Percentiles rank a stretch among this genome's conserved stretches.
phyloP scores from a whole-genome alignment of 2,113 vertebrate species.

The Microtus oregoni region DNA sequence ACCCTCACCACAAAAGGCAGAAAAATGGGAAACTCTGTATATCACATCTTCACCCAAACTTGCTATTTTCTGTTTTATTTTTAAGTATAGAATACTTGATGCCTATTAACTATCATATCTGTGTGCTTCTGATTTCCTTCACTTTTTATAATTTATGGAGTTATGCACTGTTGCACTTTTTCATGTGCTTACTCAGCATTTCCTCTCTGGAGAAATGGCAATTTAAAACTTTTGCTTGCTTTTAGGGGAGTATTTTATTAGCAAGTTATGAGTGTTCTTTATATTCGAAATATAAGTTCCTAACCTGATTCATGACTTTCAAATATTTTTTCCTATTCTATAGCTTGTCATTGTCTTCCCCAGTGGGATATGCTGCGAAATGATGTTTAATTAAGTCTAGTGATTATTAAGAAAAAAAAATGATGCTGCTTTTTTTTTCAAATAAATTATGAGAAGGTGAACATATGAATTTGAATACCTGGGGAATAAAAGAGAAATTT shows the following conservation, averaged over 20 bases:
- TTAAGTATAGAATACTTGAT: not conserved
- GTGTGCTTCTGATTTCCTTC: not conserved
- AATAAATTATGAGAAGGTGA: not conserved
- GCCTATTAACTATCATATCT: not conserved
- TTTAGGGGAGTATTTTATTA: not conserved
- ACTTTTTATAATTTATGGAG: not conserved
- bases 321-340: not conserved
- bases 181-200: not conserved
- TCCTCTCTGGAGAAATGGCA: not conserved
- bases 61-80: not conserved
- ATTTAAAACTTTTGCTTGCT: not conserved
- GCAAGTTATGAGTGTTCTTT: not conserved
- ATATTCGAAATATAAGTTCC: not conserved
- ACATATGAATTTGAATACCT: not conserved
- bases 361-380: not conserved
- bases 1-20: not conserved
- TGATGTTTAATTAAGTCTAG: not conserved
- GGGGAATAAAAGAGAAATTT: not conserved
- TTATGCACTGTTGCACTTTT: not conserved
- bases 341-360: not conserved
- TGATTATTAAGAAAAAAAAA: not conserved
- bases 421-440: not conserved
- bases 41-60: not conserved
- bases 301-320: not conserved
- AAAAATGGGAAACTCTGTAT: not conserved